phyloP scores from a whole-genome alignment of 2,113 vertebrate species.

The Mustelus asterias region DNA sequence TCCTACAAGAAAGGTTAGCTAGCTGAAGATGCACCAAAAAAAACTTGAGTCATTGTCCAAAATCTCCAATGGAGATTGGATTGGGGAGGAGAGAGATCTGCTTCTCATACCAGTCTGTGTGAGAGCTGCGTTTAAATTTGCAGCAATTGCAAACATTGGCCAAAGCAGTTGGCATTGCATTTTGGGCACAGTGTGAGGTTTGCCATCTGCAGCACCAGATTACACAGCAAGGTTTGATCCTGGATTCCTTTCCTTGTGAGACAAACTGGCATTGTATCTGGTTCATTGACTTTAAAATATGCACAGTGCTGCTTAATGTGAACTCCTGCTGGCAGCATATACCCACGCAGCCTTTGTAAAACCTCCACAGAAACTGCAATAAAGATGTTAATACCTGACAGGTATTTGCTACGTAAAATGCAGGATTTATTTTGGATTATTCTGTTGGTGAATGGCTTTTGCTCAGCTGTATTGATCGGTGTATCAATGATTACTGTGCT shows the following conservation, averaged over 20 bases:
- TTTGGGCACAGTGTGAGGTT: not conserved
- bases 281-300: conserved; percentile 31
- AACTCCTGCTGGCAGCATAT: not conserved
- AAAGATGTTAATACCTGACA: conserved; percentile 31
- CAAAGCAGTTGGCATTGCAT: not conserved
- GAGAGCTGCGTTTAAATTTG: not conserved
- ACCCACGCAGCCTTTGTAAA: conserved; percentile 2
- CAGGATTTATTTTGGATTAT: not conserved
- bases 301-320: not conserved
- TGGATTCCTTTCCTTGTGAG: conserved; percentile 9
- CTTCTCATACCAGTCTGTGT: not conserved
- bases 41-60: not conserved
- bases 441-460: not conserved
- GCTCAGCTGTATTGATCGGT: not conserved
- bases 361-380: not conserved
- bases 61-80: not conserved
- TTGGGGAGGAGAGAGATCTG: not conserved
- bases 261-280: conserved; percentile 12
- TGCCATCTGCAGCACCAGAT: not conserved
- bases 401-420: not conserved
- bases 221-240: not conserved
- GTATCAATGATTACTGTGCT: not conserved
- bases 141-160: not conserved
- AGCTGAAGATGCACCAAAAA: not conserved
- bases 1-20: not conserved